Conservation (phyloP, 2,113 vertebrate species). For the Erinaceus europaeus region DNA sequence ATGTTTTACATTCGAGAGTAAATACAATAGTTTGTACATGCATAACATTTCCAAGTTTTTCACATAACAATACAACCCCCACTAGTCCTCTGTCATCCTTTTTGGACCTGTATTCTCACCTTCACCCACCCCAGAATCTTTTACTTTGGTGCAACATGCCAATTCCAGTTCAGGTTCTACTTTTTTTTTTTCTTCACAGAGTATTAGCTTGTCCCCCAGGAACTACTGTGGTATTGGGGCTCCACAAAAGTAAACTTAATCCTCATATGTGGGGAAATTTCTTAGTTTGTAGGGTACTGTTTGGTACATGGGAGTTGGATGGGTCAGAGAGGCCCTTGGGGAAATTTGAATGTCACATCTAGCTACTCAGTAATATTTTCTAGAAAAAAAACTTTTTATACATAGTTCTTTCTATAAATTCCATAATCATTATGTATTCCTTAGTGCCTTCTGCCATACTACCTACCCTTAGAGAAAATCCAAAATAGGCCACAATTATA, state of each 20-base stretch:
- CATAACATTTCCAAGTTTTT: too few species aligned
- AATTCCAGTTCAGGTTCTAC: too few species aligned
- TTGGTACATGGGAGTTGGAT: background rate
- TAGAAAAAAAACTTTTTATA: background rate
- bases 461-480: background rate
- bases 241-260: slow-evolving; percentile 1
- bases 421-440: slow-evolving; percentile 4
- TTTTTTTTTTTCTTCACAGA: too few species aligned
- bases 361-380: background rate
- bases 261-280: background rate
- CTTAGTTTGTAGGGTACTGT: background rate
- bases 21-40: too few species aligned
- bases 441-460: background rate
- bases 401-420: background rate
- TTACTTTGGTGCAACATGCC: too few species aligned
- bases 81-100: too few species aligned
- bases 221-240: background rate
- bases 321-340: background rate
- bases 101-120: too few species aligned
- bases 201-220: background rate
- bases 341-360: background rate
- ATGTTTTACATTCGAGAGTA: too few species aligned
- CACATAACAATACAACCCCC: too few species aligned
- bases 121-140: too few species aligned
- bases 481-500: background rate